Conservation (phyloP, 92 coral and sea anemone species). For the Zoanthus solanderi region DNA sequence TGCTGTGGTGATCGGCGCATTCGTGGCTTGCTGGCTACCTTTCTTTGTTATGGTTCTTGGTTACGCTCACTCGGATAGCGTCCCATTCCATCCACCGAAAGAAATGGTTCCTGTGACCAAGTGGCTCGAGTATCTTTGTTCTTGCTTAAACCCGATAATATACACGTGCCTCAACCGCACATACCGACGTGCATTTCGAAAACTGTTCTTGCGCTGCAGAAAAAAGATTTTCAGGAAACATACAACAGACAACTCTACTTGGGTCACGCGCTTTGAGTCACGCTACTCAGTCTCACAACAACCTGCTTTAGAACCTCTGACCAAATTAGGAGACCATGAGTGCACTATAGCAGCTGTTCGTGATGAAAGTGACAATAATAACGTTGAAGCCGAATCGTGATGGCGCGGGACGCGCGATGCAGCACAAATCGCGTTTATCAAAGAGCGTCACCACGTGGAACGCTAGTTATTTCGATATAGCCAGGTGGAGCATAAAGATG, state of each 20-base stretch:
- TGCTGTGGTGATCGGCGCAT: conserved; percentile 94
- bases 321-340: neutral
- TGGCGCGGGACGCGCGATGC: neutral
- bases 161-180: conserved; percentile 97
- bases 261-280: conserved; percentile 63
- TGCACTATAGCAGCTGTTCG: neutral
- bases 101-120: conserved; percentile 65
- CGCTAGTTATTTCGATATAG: too few relatives aligned
- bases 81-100: conserved; percentile 13
- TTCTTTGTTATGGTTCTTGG: conserved; percentile 76
- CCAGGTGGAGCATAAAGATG: too few relatives aligned
- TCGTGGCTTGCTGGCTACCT: conserved; percentile 86
- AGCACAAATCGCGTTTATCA: too few relatives aligned
- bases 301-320: conserved; percentile 42
- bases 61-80: conserved; percentile 57
- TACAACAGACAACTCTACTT: conserved; percentile 59
- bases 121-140: conserved; percentile 90
- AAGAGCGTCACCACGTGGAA: too few relatives aligned
- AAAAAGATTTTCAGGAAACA: conserved; percentile 68
- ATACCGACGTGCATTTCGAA: conserved; percentile 83
- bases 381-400: neutral
- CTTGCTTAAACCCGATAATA: conserved; percentile 92
- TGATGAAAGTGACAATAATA: conserved; percentile 6
- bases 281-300: conserved; percentile 61
- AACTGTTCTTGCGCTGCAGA: conserved; percentile 83